A percentile compares a stretch with the other conserved stretches of the same genome.
phyloP scores from a whole-genome alignment of 2,113 vertebrate genomes.

The Pithys albifrons region DNA sequence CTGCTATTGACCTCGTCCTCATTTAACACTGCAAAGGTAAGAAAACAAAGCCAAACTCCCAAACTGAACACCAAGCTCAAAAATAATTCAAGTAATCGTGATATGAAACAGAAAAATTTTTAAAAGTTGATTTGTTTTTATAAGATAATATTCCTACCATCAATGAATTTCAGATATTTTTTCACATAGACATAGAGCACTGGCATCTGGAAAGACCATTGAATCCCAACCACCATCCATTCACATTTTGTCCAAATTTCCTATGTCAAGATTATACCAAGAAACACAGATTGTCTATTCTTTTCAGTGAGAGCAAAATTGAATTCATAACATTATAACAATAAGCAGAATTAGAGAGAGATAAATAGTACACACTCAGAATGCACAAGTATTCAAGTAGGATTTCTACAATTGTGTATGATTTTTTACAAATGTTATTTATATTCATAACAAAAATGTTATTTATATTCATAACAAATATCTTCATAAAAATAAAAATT shows the following conservation, averaged over 20 bases:
- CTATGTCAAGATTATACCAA: neutral
- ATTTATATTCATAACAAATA: neutral
- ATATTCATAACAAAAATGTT: neutral
- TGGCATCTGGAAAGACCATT: neutral
- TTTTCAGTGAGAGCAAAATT: neutral
- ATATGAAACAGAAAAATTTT: neutral
- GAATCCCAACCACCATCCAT: neutral
- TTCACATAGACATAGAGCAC: neutral
- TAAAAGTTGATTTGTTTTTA: neutral
- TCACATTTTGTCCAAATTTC: neutral
- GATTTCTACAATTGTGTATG: neutral
- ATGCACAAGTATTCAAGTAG: neutral
- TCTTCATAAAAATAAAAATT: neutral
- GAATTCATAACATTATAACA: neutral
- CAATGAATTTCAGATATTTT: neutral
- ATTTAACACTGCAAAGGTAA: fast-evolving
- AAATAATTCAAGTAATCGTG: neutral
- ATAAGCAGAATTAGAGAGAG: neutral
- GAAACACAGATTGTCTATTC: neutral
- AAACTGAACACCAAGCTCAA: neutral
- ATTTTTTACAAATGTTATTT: neutral
- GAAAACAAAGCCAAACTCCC: neutral
- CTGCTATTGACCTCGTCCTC: neutral
- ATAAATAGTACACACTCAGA: neutral
- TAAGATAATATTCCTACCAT: neutral